phyloP scores from a whole-genome alignment of 1,140 invertebrate species.

The Trichomalopsis sarcophagae region DNA sequence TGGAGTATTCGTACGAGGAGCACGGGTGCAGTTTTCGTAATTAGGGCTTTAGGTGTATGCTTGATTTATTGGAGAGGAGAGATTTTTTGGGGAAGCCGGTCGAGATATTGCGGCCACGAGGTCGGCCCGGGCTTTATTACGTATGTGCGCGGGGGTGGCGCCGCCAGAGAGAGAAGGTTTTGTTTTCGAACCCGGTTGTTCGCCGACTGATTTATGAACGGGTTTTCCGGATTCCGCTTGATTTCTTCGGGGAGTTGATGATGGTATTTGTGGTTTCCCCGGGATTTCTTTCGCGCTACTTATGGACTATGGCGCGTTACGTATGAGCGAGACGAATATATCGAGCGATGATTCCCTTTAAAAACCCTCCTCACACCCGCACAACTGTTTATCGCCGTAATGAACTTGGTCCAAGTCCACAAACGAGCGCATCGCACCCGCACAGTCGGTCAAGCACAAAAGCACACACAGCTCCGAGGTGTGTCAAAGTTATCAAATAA shows the following conservation, averaged over 20 bases:
- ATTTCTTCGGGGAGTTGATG: not conserved
- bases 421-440: not conserved
- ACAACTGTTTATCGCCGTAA: conserved; percentile 19
- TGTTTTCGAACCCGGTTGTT: not conserved
- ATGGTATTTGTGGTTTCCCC: not conserved
- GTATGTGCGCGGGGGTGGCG: too few relatives aligned
- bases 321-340: too few relatives aligned
- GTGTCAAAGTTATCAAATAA: conserved; percentile 43
- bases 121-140: not conserved
- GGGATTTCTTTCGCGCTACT: not conserved
- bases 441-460: conserved; percentile 6
- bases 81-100: not conserved
- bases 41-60: not conserved
- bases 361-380: too few relatives aligned
- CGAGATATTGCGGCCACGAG: not conserved
- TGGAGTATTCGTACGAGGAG: not conserved
- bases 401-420: not conserved
- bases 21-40: not conserved
- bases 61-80: not conserved
- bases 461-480: not conserved
- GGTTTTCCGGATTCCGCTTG: not conserved
- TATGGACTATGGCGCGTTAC: too few relatives aligned
- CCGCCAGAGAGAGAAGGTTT: not conserved
- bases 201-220: not conserved
- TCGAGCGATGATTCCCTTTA: too few relatives aligned